phyloP scores from a whole-genome alignment of 1,140 invertebrate species.

The Phocides pigmalion region DNA sequence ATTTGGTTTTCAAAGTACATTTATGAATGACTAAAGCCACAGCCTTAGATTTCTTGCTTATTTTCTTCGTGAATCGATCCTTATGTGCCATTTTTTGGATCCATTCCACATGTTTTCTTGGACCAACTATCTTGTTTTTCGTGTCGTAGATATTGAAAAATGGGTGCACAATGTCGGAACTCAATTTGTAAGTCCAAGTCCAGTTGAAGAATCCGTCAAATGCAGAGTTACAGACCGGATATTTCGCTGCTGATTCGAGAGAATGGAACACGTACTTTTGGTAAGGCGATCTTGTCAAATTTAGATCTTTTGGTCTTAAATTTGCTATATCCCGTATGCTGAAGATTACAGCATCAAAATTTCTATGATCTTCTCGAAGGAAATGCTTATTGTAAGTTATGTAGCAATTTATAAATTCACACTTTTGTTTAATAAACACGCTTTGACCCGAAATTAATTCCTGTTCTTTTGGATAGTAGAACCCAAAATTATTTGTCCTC shows the following conservation, averaged over 20 bases:
- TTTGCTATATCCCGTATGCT: slow-evolving; percentile 49
- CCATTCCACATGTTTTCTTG: slow-evolving; percentile 55
- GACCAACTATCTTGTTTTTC: slow-evolving; percentile 57
- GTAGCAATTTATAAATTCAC: slow-evolving; percentile 61
- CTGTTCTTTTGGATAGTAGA: slow-evolving; percentile 20
- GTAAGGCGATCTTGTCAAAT: slow-evolving; percentile 51
- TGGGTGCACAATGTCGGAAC: slow-evolving; percentile 67
- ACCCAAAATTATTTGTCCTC: slow-evolving; percentile 17
- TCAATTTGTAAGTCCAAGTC: slow-evolving; percentile 69
- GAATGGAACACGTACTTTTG: slow-evolving; percentile 68
- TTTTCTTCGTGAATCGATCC: slow-evolving; percentile 40
- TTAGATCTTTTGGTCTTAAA: slow-evolving; percentile 37
- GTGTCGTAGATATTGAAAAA: slow-evolving; percentile 58
- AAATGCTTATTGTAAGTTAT: slow-evolving; percentile 59
- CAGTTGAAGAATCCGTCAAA: slow-evolving; percentile 69
- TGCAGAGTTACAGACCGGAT: slow-evolving; percentile 54
- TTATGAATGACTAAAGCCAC: slow-evolving; percentile 62
- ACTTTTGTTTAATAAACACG: slow-evolving; percentile 65
- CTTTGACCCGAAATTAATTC: slow-evolving; percentile 48
- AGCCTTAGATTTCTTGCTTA: slow-evolving; percentile 56
- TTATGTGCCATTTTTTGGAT: slow-evolving; percentile 49
- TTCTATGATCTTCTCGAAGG: slow-evolving; percentile 43
- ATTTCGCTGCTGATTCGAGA: slow-evolving; percentile 50
- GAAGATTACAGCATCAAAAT: slow-evolving; percentile 66
- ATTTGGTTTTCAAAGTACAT: slow-evolving; percentile 57